Base-by-base conservation (phyloP, 2,888 invertebrate genomes). In the Onthophagus sagittarius region DNA sequence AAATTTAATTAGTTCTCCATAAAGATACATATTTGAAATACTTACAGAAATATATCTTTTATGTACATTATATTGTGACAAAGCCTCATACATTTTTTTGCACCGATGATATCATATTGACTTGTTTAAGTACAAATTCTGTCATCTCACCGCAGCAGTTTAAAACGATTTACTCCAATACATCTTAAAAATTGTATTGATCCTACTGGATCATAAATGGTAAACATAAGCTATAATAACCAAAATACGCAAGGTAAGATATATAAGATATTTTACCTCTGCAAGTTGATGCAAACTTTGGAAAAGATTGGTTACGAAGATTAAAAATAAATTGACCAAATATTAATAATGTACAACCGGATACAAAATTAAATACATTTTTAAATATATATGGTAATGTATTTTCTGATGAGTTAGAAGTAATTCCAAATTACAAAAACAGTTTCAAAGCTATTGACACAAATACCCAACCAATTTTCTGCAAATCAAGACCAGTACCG, bases 371-470 rank as follows among this genome's bases (percentile, higher is more conserved):
- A 31, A 0, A 62, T 67, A 69, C 65, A 15, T 31, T 15, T 15
- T 53, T 69, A 6, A 9, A 63, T n/a, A 63, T 13, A n/a, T 73
- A 73, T 63, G 15, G 70, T 7, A 32, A 72, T 62, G 33, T 67
- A 15, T 53, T 69, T n/a, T 53, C 53, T 23, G 2, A 23, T 14
- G 31, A 69, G 9, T 14, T 69, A 13, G 32, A 31, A 32, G 32
- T n/a, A 9, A 69, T 69, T n/a, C 32, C 15, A 69, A 7, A 69
- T 69, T n/a, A 6, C 15, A 69, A 7, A 69, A 23, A 53, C 32
- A 14, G 14, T 53, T 62, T 7, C 62, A 70, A 11, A 33, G 9
- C 4, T 13, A 14, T 14, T 33, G 14, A n/a, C 7, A 9, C 11
- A 15, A 14, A 63, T 63, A 63, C n/a, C 9, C n/a, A 63, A 63